Percentiles rank a stretch among this genome's conserved stretches.
These are phyloP conservation scores for Pseudopleuronectes americanus DNA, from an alignment of 2,797 vertebrate species.

Conservation along the genomic window DNA sequence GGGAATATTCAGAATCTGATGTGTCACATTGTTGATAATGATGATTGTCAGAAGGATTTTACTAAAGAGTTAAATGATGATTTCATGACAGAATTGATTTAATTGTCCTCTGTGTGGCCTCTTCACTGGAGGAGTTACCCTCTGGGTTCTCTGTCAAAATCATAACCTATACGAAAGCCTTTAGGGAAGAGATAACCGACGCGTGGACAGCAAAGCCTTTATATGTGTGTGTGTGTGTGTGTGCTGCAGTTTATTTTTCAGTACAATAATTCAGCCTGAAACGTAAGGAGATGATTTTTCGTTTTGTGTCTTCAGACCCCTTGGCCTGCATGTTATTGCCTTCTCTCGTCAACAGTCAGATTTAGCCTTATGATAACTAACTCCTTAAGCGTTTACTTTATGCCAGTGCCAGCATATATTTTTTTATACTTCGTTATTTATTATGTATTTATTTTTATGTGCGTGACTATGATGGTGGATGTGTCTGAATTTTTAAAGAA, in stretches of 20 bases:
- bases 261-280: conserved; percentile 6
- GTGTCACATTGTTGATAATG: not conserved
- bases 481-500: conserved; percentile 22
- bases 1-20: not conserved
- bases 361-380: conserved; percentile 54
- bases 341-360: conserved; percentile 48
- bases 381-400: conserved; percentile 56
- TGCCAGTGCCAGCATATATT: conserved; percentile 61
- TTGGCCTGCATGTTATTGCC: conserved; percentile 66
- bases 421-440: conserved; percentile 29
- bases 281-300: not conserved
- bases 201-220: not conserved
- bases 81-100: not conserved
- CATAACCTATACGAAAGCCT: not conserved
- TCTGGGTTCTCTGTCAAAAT: conserved; percentile 3
- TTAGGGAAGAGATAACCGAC: not conserved
- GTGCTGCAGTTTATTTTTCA: conserved; percentile 22
- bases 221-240: conserved; percentile 5
- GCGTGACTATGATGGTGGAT: conserved; percentile 14
- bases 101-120: not conserved
- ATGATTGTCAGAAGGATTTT: not conserved
- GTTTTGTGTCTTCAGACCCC: conserved; percentile 55
- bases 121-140: not conserved
- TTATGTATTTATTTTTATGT: conserved; percentile 35
- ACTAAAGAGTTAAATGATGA: not conserved